These are phyloP conservation scores for Onthophagus taurus DNA, from an alignment of 1,140 invertebrate species.

Conservation along the genomic window DNA sequence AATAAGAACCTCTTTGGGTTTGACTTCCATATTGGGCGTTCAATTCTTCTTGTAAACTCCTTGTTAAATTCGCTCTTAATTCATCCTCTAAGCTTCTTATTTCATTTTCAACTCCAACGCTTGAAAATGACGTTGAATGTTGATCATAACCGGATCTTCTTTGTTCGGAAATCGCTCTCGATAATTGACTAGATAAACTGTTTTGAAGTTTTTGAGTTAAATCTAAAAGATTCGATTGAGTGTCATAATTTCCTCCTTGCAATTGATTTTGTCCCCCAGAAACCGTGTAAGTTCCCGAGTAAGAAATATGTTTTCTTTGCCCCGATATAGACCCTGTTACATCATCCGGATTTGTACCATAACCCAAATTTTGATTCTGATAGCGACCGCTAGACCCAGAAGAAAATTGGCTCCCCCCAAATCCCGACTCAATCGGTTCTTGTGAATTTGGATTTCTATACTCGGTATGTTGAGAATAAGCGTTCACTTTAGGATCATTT, in stretches of 20 bases:
- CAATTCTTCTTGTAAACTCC: slow-evolving; percentile 26
- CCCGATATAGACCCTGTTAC: background rate
- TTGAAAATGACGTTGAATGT: background rate
- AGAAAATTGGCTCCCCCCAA: background rate
- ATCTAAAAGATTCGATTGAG: slow-evolving; percentile 17
- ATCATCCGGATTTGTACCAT: background rate
- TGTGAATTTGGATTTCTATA: slow-evolving; percentile 29
- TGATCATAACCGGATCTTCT: slow-evolving; percentile 1
- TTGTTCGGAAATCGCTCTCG: slow-evolving; percentile 15
- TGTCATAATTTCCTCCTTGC: background rate
- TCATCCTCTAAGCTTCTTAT: slow-evolving; percentile 19
- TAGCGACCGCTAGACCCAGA: slow-evolving; percentile 11
- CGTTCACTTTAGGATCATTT: slow-evolving; percentile 27
- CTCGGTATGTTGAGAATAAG: slow-evolving; percentile 32
- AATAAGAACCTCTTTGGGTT: slow-evolving; percentile 22
- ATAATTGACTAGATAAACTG: slow-evolving; percentile 28
- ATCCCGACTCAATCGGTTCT: background rate
- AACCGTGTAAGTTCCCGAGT: slow-evolving; percentile 8
- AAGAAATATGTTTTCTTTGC: slow-evolving; percentile 1
- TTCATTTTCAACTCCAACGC: slow-evolving; percentile 5
- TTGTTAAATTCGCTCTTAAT: slow-evolving; percentile 27
- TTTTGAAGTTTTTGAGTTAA: slow-evolving; percentile 22
- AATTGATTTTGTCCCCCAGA: background rate
- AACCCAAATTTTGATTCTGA: background rate
- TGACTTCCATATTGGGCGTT: slow-evolving; percentile 27